These are phyloP conservation scores for Heliconius aoede DNA, from an alignment of 2,888 invertebrate species.

Conservation along the genomic window DNA sequence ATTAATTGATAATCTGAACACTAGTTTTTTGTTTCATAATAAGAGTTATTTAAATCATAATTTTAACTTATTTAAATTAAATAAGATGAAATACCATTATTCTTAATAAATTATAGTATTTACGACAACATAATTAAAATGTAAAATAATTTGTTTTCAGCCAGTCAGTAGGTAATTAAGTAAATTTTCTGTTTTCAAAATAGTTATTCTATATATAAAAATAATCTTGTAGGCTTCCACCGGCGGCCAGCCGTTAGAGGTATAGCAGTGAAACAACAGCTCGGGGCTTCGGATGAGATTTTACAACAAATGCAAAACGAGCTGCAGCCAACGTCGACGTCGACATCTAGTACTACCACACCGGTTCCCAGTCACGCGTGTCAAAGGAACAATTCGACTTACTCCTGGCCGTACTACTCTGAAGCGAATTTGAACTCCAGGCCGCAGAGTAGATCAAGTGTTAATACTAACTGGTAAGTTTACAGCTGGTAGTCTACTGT, in stretches of 20 bases:
- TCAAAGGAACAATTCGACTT: slow-evolving; percentile 70
- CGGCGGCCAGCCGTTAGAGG: slow-evolving; percentile 94
- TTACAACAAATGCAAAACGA: slow-evolving; percentile 92
- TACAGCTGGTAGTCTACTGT: too few species aligned
- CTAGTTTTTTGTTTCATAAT: too few species aligned
- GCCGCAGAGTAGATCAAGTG: slow-evolving; percentile 73
- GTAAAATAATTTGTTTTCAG: too few species aligned
- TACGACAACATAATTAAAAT: too few species aligned
- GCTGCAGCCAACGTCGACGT: slow-evolving; percentile 71
- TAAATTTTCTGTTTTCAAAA: not conserved
- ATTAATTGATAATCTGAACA: too few species aligned
- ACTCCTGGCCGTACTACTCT: slow-evolving; percentile 87
- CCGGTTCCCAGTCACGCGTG: slow-evolving; percentile 68
- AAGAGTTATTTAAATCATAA: too few species aligned
- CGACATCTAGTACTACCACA: slow-evolving; percentile 51
- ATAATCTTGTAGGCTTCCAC: slow-evolving; percentile 84
- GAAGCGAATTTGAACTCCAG: slow-evolving; percentile 81
- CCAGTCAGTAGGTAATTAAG: not conserved
- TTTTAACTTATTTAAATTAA: too few species aligned
- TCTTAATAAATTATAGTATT: too few species aligned
- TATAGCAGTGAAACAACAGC: slow-evolving; percentile 89
- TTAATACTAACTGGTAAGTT: slow-evolving; percentile 70
- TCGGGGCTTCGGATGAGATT: slow-evolving; percentile 91
- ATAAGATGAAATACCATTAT: too few species aligned
- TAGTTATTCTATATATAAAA: not conserved